phyloP scores from a whole-genome alignment of 1,140 invertebrate species.

The Zaprionus nigranus region DNA sequence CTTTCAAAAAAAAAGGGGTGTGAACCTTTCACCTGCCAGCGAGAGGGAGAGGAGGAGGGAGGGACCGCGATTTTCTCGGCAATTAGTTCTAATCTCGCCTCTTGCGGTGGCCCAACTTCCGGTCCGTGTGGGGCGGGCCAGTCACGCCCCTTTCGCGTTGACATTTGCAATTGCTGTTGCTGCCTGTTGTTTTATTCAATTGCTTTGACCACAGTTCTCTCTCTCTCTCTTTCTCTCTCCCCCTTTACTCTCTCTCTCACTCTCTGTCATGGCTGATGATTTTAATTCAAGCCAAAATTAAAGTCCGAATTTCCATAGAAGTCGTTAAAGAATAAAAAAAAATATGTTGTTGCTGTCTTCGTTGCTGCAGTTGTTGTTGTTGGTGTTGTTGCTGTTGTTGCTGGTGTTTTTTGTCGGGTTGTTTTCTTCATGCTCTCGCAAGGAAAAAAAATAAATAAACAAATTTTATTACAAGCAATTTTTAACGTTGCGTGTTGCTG shows the following conservation, averaged over 20 bases:
- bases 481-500: conserved; percentile 34
- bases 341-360: neutral
- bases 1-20: neutral
- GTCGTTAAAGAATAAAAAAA: conserved; percentile 31
- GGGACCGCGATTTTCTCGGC: neutral
- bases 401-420: neutral
- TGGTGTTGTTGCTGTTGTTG: neutral
- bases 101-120: conserved; percentile 14
- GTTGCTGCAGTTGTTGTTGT: neutral
- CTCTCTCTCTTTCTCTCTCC: no score
- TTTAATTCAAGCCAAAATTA: conserved; percentile 44
- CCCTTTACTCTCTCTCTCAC: no score
- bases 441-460: conserved; percentile 35
- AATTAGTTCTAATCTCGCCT: conserved; percentile 45
- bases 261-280: conserved; percentile 44
- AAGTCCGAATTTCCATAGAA: conserved; percentile 45
- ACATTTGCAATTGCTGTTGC: conserved; percentile 32
- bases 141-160: conserved; percentile 32
- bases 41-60: neutral
- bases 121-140: neutral
- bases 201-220: conserved; percentile 25
- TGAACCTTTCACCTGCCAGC: conserved; percentile 32
- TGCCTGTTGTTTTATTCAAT: conserved; percentile 8
- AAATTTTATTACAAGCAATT: conserved; percentile 45
- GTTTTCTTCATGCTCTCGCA: conserved; percentile 8